These are phyloP conservation scores for Manduca sexta DNA, from an alignment of 1,140 invertebrate genomes.

Conservation along the genomic window DNA sequence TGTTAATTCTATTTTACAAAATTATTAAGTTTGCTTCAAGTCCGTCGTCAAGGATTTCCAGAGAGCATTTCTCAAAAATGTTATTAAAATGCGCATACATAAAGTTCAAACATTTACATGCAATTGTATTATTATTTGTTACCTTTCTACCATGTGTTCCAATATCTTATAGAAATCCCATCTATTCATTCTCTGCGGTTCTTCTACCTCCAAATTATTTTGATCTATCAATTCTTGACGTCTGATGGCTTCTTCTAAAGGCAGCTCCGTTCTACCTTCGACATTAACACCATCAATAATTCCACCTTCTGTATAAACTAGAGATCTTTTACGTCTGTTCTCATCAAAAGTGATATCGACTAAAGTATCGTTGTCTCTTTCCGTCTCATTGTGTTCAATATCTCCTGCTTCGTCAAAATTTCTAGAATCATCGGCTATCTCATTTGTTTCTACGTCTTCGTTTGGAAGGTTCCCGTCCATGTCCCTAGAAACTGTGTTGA, in stretches of 20 bases:
- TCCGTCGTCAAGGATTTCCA: no score
- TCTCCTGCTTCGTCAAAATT: conserved; percentile 22
- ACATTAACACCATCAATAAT: conserved; percentile 27
- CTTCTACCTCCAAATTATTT: conserved; percentile 40
- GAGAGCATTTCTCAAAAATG: no score
- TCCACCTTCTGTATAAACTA: conserved; percentile 56
- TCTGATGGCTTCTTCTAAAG: conserved; percentile 55
- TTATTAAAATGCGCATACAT: no score
- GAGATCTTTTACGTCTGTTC: conserved; percentile 38
- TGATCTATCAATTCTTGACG: conserved; percentile 54
- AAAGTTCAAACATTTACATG: no score
- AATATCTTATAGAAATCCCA: conserved; percentile 79
- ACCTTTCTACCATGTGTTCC: conserved; percentile 72
- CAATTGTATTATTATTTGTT: conserved; percentile 1
- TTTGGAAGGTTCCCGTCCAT: conserved; percentile 33
- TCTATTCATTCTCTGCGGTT: conserved; percentile 67
- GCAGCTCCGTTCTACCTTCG: conserved; percentile 31
- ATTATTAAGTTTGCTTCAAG: no score
- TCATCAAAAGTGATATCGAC: conserved; percentile 60
- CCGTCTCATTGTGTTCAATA: conserved; percentile 9
- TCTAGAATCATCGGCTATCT: conserved; percentile 24
- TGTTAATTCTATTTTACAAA: no score
- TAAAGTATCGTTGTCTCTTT: conserved; percentile 46
- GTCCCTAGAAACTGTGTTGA: conserved; percentile 55
- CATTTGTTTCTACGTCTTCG: conserved; percentile 21